phyloP scores from a whole-genome alignment of 2,888 invertebrate species.

The Prionchulus punctatus region DNA sequence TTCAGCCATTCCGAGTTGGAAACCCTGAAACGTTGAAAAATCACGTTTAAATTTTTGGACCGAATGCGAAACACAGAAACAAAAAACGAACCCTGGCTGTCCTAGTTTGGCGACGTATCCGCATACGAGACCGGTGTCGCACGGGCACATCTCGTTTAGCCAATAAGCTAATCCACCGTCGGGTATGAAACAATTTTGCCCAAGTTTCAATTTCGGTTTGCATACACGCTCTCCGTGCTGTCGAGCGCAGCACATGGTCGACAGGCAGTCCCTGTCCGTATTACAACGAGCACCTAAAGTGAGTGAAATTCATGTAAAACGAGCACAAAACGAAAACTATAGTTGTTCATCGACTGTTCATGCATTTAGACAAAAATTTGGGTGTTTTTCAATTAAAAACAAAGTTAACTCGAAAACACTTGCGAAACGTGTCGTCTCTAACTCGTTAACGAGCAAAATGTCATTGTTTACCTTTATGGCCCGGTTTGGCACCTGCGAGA shows the following conservation, averaged over 20 bases:
- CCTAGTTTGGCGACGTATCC: too few species aligned
- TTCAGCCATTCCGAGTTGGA: neutral
- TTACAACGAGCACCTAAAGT: conserved; percentile 21
- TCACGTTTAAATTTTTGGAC: too few species aligned
- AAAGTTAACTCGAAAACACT: too few species aligned
- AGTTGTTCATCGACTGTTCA: neutral
- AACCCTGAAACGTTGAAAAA: too few species aligned
- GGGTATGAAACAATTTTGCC: conserved; percentile 25
- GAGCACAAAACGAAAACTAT: neutral
- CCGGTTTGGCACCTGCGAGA: conserved; percentile 12
- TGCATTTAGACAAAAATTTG: too few species aligned
- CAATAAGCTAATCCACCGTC: conserved; percentile 27
- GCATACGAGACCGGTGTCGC: conserved; percentile 23
- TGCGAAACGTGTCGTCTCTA: too few species aligned
- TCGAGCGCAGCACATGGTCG: conserved; percentile 24
- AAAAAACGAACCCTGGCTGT: too few species aligned
- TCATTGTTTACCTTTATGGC: conserved; percentile 17
- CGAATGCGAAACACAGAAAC: too few species aligned
- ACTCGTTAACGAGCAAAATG: too few species aligned
- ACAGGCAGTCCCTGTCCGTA: conserved; percentile 21
- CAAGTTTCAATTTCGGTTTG: conserved; percentile 19
- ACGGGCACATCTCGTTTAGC: conserved; percentile 28
- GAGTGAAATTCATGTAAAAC: neutral
- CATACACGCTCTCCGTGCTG: conserved; percentile 26
- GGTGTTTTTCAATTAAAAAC: too few species aligned